Evolutionary conservation across 2,113 vertebrate species (phyloP).

Genomic region (Protobothrops mucrosquamatus): DNA sequence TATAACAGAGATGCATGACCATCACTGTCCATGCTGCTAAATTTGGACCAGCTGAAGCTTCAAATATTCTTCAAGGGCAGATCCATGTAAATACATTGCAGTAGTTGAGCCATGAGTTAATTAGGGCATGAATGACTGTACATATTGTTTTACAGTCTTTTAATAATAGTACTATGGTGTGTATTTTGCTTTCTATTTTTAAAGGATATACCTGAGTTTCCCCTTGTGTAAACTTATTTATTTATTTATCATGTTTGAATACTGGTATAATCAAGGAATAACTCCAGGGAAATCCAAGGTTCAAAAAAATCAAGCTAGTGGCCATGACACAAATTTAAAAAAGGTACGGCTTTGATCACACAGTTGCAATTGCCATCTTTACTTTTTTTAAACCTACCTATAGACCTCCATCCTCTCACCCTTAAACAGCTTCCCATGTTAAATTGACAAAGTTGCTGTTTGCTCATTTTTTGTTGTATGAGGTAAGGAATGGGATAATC

Average conservation of each 20-base stretch:
- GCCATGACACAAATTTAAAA: background rate
- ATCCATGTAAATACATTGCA: background rate
- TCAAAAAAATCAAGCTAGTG: background rate
- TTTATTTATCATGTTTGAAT: background rate
- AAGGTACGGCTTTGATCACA: background rate
- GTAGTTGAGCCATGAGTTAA: background rate
- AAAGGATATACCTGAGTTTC: background rate
- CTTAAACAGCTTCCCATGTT: background rate
- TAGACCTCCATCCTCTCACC: background rate
- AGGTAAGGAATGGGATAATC: background rate
- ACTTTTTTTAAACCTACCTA: background rate
- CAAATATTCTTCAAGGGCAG: background rate
- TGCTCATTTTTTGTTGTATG: background rate
- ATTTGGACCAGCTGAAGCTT: background rate
- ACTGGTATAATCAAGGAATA: background rate
- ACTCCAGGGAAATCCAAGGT: background rate
- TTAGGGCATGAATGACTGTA: background rate
- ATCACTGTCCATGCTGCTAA: background rate
- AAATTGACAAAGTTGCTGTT: background rate
- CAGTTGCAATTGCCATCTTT: background rate
- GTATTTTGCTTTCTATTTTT: background rate
- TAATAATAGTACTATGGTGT: background rate
- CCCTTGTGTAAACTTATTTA: background rate
- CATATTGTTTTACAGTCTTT: background rate
- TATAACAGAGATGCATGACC: background rate